Evolutionary conservation across 2,888 invertebrate species (phyloP).

Genomic region (Lissonota sp.): DNA sequence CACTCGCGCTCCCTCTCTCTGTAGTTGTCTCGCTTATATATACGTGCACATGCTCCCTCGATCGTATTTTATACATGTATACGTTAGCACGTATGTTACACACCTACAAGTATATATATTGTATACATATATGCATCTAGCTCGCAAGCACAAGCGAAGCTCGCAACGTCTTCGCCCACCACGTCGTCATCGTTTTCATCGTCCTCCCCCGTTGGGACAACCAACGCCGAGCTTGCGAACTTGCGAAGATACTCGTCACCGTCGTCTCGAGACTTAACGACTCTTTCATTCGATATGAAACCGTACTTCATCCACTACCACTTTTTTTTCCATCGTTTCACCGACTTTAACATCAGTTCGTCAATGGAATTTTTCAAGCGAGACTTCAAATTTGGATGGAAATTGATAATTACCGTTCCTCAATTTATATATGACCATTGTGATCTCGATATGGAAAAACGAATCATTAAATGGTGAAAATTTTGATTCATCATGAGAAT

Average conservation of each 20-base stretch:
- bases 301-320: neutral
- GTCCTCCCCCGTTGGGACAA: conserved; percentile 13
- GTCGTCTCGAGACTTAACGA: conserved; percentile 41
- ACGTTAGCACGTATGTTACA: no score
- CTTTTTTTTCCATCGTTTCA: neutral
- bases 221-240: neutral
- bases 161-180: conserved; percentile 35
- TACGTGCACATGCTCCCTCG: conserved; percentile 8
- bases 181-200: conserved; percentile 23
- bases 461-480: no score
- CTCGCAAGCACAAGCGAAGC: neutral
- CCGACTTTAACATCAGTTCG: neutral
- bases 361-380: neutral
- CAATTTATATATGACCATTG: no score
- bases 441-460: no score
- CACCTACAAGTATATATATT: neutral
- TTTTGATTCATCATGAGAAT: no score
- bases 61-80: neutral
- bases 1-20: conserved; percentile 67
- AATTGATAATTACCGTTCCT: no score
- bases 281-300: neutral
- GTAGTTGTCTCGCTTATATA: conserved; percentile 52
- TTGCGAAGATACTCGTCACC: conserved; percentile 4
- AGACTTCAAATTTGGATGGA: neutral
- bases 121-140: conserved; percentile 1